Evolutionary conservation across 2,113 vertebrate genomes (phyloP).

Genomic region (Eublepharis macularius): DNA sequence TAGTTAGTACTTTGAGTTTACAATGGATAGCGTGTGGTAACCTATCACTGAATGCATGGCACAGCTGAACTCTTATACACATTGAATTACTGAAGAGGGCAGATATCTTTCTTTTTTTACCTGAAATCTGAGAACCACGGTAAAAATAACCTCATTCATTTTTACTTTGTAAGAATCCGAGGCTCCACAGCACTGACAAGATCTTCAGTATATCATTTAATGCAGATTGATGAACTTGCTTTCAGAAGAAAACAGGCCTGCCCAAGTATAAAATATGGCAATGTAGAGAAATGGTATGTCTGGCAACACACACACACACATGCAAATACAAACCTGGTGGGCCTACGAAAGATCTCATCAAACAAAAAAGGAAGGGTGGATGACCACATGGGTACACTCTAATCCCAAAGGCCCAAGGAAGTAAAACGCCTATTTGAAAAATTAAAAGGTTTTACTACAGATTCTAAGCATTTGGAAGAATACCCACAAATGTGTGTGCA

Average conservation of each 20-base stretch:
- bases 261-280: conserved; percentile 44
- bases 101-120: conserved; percentile 52
- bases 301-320: neutral
- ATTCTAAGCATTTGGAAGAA: neutral
- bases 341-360: neutral
- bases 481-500: neutral
- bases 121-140: conserved; percentile 64
- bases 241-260: conserved; percentile 51
- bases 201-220: conserved; percentile 49
- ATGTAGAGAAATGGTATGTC: neutral
- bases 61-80: conserved; percentile 53
- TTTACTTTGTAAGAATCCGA: conserved; percentile 57
- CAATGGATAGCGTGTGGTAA: conserved; percentile 60
- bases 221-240: conserved; percentile 50
- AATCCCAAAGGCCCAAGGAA: neutral
- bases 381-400: neutral
- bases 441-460: neutral
- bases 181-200: conserved; percentile 55
- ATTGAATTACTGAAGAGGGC: conserved; percentile 53
- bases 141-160: conserved; percentile 64
- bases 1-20: conserved; percentile 55
- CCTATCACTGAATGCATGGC: conserved; percentile 46
- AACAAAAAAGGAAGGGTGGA: neutral
- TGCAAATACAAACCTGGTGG: too few species aligned
- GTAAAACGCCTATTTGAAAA: neutral